Percentiles rank a stretch among this genome's conserved stretches.
These are phyloP conservation scores for Benitochromis conjunctus DNA, from an alignment of 2,113 vertebrate genomes.

Conservation along the genomic window DNA sequence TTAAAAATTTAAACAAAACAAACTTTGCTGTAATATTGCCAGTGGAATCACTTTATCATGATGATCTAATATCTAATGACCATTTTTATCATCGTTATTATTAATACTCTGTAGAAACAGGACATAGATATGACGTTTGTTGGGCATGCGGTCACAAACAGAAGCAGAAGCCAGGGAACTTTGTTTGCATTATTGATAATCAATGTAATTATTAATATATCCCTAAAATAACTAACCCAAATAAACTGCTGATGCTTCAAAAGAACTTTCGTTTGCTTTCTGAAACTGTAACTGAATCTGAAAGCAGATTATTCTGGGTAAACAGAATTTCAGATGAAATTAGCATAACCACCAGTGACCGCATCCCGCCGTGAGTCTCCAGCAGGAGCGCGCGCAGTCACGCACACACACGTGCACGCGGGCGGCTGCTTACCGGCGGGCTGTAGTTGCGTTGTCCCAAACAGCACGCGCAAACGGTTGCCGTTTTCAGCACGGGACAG, in stretches of 20 bases:
- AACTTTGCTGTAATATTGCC: background rate
- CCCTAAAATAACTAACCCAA: background rate
- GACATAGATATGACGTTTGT: background rate
- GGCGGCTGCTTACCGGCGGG: background rate
- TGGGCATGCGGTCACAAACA: background rate
- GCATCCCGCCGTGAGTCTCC: background rate
- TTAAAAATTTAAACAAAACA: background rate
- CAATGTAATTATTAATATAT: slow-evolving; percentile 1
- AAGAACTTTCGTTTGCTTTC: background rate
- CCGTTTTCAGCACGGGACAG: slow-evolving; percentile 58
- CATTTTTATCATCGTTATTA: background rate
- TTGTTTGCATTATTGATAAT: slow-evolving; percentile 35
- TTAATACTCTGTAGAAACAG: background rate
- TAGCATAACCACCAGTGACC: background rate
- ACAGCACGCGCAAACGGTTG: slow-evolving; percentile 24
- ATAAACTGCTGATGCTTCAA: background rate
- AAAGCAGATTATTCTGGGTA: background rate
- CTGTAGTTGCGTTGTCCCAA: slow-evolving; percentile 43
- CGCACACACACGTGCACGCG: background rate
- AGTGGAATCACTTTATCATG: background rate
- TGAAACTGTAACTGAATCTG: background rate
- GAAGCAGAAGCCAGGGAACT: background rate
- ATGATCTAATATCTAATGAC: background rate
- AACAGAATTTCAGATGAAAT: background rate
- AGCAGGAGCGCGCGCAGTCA: background rate